Conservation (phyloP, 2,797 vertebrate genomes). For the Novumbra hubbsi region DNA sequence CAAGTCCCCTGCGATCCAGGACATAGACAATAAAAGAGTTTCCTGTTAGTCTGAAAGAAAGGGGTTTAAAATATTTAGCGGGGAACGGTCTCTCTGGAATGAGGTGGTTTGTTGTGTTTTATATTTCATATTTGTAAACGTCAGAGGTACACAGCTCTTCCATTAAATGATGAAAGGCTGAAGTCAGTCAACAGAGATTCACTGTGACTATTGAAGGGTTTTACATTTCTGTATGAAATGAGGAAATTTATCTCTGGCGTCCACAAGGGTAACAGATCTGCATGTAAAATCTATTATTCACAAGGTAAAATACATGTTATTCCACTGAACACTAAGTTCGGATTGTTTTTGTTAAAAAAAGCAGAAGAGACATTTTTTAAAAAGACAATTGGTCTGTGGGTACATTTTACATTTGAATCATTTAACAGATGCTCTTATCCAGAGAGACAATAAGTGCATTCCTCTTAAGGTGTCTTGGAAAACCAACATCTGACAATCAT, state of each 20-base stretch:
- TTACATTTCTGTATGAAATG: conserved; percentile 28
- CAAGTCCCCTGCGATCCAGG: conserved; percentile 66
- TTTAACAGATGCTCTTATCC: no score
- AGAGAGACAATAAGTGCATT: no score
- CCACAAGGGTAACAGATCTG: conserved; percentile 19
- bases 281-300: conserved; percentile 31
- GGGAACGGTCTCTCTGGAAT: conserved; percentile 62
- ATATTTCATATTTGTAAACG: conserved; percentile 74
- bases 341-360: neutral
- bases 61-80: conserved; percentile 74
- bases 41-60: conserved; percentile 73
- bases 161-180: conserved; percentile 69
- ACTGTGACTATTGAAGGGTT: conserved; percentile 44
- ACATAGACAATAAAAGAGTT: conserved; percentile 75
- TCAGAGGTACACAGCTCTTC: conserved; percentile 66
- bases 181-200: conserved; percentile 59
- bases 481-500: no score
- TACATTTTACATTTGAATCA: no score
- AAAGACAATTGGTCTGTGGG: no score
- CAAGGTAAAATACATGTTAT: conserved; percentile 19
- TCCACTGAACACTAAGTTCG: conserved; percentile 17
- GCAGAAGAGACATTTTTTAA: no score
- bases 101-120: conserved; percentile 71
- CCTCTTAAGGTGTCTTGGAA: no score
- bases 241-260: conserved; percentile 53